A percentile compares a stretch with the other conserved stretches of the same genome.
phyloP scores from a whole-genome alignment of 2,113 vertebrate species.

The Falco punctatus region DNA sequence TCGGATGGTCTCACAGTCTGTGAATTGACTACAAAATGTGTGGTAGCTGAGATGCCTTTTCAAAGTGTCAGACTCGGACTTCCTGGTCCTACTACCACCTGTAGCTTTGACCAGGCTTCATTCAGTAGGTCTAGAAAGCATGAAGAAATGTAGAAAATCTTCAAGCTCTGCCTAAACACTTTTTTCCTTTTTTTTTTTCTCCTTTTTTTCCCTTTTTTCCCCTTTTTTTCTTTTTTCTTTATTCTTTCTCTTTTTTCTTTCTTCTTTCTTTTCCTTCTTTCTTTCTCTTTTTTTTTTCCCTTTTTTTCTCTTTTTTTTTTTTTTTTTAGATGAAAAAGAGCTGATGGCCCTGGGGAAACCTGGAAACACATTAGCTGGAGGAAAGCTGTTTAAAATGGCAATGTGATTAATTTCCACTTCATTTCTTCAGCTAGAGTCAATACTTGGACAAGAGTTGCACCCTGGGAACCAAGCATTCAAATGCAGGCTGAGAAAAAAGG shows the following conservation, averaged over 20 bases:
- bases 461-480: background rate
- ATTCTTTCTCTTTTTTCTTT: background rate
- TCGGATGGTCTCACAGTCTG: background rate
- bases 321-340: background rate
- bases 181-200: background rate
- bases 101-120: background rate
- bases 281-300: background rate
- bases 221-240: background rate
- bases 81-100: background rate
- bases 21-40: fast-evolving
- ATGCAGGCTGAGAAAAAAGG: background rate
- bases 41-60: background rate
- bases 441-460: background rate
- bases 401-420: background rate
- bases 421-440: background rate
- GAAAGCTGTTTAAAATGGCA: background rate
- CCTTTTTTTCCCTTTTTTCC: too few relatives aligned
- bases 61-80: background rate
- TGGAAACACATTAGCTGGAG: background rate
- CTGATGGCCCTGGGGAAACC: background rate
- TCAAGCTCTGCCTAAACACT: background rate
- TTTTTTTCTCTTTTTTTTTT: background rate
- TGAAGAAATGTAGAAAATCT: background rate
- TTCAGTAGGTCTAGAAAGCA: background rate
- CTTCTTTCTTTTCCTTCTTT: background rate